Evolutionary conservation across 2,797 vertebrate genomes (phyloP).

Genomic region (Sebastes steindachneri): DNA sequence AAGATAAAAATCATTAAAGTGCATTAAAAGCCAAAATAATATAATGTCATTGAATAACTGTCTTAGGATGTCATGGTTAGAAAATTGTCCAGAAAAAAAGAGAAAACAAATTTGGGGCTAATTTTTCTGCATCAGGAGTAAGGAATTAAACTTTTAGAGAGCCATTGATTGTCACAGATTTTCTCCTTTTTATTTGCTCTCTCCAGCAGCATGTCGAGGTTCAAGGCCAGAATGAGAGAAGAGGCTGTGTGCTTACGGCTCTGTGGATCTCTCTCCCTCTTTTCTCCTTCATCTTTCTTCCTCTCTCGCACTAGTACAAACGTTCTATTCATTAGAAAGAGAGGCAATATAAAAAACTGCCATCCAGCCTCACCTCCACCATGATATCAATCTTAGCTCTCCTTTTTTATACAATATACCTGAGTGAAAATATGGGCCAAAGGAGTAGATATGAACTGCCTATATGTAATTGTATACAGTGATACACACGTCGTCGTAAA

Average conservation of each 20-base stretch:
- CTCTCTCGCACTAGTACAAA: background rate
- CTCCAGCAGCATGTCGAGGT: conserved; percentile 4
- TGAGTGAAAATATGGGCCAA: background rate
- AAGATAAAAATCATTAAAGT: background rate
- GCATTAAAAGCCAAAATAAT: background rate
- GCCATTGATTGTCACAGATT: conserved; percentile 22
- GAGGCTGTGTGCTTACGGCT: background rate
- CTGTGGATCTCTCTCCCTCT: background rate
- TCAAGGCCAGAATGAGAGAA: conserved; percentile 24
- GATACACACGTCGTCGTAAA: background rate
- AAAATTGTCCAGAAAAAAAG: conserved; percentile 4
- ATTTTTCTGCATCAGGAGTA: conserved; percentile 24
- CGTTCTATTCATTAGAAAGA: background rate
- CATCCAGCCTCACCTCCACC: background rate
- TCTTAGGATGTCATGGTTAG: background rate
- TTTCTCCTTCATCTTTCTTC: background rate
- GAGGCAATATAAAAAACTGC: background rate
- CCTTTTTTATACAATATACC: background rate
- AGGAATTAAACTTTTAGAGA: conserved; percentile 20
- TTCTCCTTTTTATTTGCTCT: background rate
- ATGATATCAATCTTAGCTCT: background rate
- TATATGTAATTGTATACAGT: background rate
- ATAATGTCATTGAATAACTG: background rate
- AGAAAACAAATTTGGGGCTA: conserved; percentile 1
- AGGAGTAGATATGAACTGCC: background rate